A percentile compares a stretch with the other conserved stretches of the same genome.
Evolutionary conservation across 2,113 vertebrate species (phyloP).

Genomic region (Amphiprion ocellaris): DNA sequence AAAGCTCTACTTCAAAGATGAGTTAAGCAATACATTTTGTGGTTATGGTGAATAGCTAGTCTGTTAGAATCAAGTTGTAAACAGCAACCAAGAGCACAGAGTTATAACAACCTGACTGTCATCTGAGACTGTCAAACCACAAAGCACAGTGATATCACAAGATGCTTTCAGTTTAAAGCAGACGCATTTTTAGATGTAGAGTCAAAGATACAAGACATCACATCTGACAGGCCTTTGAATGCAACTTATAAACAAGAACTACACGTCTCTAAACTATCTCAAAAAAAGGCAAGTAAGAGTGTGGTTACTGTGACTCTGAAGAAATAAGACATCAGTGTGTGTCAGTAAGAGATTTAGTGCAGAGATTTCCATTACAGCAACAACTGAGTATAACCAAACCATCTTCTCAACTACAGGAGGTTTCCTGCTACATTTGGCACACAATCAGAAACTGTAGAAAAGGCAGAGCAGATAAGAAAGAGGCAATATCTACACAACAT

Average conservation of each 20-base stretch:
- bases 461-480: neutral
- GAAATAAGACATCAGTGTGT: neutral
- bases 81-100: neutral
- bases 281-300: too few species aligned
- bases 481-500: too few species aligned
- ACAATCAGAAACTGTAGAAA: neutral
- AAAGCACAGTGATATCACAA: conserved; percentile 15
- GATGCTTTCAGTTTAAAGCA: conserved; percentile 4
- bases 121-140: neutral
- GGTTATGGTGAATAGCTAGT: neutral
- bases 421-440: neutral
- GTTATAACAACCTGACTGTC: neutral
- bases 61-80: neutral
- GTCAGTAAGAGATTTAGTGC: neutral
- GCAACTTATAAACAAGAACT: too few species aligned
- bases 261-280: too few species aligned
- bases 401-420: neutral
- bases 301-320: neutral
- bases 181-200: neutral
- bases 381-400: neutral
- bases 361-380: neutral
- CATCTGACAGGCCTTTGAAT: too few species aligned
- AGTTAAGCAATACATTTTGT: neutral
- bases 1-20: too few species aligned
- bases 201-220: neutral